Percentiles rank a stretch among this genome's conserved stretches.
phyloP scores from a whole-genome alignment of 2,888 invertebrate species.

The Eupithecia dodoneata region DNA sequence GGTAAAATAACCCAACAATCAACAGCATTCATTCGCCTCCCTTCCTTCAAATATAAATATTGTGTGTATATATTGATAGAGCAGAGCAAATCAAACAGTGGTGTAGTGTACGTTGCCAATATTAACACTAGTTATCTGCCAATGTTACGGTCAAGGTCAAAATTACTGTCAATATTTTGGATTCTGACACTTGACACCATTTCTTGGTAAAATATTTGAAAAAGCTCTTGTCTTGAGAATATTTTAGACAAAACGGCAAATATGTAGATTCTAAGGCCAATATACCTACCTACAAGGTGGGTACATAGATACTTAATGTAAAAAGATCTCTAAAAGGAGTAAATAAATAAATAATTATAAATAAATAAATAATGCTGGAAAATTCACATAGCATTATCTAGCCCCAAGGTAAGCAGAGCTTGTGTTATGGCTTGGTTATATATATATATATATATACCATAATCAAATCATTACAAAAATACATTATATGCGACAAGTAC shows the following conservation, averaged over 20 bases:
- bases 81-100: constrained; percentile 78
- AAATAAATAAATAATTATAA: no score
- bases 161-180: constrained; percentile 66
- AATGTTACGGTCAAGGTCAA: constrained; percentile 77
- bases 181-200: constrained; percentile 32
- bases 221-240: constrained; percentile 5
- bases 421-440: no score
- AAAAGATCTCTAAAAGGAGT: no score
- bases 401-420: no score
- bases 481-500: no score
- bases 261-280: neutral
- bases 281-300: neutral
- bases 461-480: no score
- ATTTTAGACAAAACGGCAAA: neutral
- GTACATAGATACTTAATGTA: no score
- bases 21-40: constrained; percentile 23
- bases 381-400: no score
- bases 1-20: constrained; percentile 13
- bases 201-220: constrained; percentile 18
- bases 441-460: no score
- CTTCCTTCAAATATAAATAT: constrained; percentile 79
- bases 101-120: constrained; percentile 75
- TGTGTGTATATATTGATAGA: constrained; percentile 84
- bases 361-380: no score
- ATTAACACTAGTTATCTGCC: constrained; percentile 82